phyloP scores from a whole-genome alignment of 2,888 invertebrate species.

The Caenorhabditis sulstoni region DNA sequence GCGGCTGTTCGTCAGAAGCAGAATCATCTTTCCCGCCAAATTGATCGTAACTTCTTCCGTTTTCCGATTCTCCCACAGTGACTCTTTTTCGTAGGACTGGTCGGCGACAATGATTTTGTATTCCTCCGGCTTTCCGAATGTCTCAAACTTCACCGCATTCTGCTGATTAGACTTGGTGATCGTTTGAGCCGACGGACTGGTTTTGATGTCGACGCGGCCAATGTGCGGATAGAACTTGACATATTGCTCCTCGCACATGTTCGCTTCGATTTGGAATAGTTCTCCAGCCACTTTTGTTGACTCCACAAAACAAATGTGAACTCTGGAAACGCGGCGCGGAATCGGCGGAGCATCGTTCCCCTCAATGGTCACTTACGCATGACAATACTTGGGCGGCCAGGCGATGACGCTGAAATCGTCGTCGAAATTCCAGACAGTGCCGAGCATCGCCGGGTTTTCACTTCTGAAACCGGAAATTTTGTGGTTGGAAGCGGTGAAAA shows the following conservation, averaged over 20 bases:
- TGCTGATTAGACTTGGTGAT: slow-evolving; percentile 7
- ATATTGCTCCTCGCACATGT: background rate
- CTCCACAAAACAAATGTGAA: slow-evolving; percentile 27
- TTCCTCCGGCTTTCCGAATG: background rate
- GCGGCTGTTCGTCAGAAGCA: slow-evolving; percentile 33
- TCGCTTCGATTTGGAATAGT: background rate
- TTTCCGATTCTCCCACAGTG: background rate
- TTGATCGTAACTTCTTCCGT: background rate
- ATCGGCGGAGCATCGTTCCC: no score
- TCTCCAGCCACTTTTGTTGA: background rate
- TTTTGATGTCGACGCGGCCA: slow-evolving; percentile 2
- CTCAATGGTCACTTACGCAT: slow-evolving; percentile 20
- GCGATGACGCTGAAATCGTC: slow-evolving; percentile 18
- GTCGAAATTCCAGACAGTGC: slow-evolving; percentile 7
- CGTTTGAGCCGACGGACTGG: background rate
- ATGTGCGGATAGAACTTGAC: slow-evolving; percentile 36
- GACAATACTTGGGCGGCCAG: slow-evolving; percentile 45
- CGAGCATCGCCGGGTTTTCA: slow-evolving; percentile 33
- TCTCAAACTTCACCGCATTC: background rate
- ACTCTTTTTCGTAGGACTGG: background rate
- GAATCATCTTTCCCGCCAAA: background rate
- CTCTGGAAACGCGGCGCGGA: slow-evolving; percentile 13
- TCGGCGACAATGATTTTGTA: background rate
- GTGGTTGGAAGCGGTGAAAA: no score
- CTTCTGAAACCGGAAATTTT: slow-evolving; percentile 9